phyloP scores from a whole-genome alignment of 2,797 vertebrate species.

The Avahi laniger region DNA sequence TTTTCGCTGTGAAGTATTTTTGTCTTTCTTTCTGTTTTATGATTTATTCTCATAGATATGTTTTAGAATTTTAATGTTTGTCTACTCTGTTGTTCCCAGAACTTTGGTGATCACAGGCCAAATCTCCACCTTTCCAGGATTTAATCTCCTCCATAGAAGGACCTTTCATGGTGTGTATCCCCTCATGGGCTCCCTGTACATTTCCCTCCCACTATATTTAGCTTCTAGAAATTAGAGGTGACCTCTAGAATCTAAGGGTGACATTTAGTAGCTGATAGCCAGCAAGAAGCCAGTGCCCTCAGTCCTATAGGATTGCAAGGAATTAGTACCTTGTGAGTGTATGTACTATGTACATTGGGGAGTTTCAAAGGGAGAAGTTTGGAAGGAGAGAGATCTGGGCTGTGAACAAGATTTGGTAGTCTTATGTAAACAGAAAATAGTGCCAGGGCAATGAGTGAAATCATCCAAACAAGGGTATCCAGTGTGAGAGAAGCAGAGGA shows the following conservation, averaged over 20 bases:
- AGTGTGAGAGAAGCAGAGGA: no score
- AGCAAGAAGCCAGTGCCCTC: background rate
- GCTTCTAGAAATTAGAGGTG: background rate
- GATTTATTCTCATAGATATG: background rate
- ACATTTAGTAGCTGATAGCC: background rate
- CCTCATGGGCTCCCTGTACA: background rate
- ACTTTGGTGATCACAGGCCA: background rate
- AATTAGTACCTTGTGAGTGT: no score
- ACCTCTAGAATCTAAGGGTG: background rate
- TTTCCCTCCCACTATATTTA: background rate
- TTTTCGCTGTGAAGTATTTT: background rate
- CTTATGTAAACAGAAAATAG: background rate
- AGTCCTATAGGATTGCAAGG: background rate
- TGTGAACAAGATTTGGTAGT: background rate
- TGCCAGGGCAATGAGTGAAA: background rate
- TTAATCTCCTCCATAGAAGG: background rate
- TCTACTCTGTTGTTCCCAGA: background rate
- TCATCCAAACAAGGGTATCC: background rate
- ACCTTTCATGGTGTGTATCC: background rate
- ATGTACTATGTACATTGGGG: background rate
- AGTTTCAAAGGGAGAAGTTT: background rate
- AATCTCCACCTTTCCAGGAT: background rate
- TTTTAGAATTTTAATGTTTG: background rate
- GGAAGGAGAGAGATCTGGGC: background rate
- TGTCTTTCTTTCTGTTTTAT: background rate